Evolutionary conservation across 2,797 vertebrate species (phyloP).

Genomic region (Danio albolineatus): DNA sequence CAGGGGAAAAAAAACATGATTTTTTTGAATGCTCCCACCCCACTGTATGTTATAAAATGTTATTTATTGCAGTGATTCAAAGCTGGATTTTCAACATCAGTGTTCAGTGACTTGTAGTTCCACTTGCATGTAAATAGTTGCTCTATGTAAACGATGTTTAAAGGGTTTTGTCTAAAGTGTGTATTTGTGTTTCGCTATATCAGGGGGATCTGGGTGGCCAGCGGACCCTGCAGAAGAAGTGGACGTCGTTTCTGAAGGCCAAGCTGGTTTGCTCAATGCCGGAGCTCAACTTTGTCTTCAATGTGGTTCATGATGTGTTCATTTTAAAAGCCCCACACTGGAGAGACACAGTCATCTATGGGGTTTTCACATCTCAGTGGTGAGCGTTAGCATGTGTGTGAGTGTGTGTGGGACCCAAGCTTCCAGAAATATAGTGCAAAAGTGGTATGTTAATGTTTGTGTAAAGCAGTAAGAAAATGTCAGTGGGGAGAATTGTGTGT

Average conservation of each 20-base stretch:
- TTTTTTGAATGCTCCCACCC: no score
- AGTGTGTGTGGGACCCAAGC: background rate
- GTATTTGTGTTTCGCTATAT: background rate
- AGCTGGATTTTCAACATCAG: no score
- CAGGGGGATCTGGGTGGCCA: conserved; percentile 94
- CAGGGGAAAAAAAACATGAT: no score
- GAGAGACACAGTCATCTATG: conserved; percentile 90
- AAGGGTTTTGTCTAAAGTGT: no score
- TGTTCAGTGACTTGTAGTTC: background rate
- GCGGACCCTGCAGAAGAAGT: conserved; percentile 95
- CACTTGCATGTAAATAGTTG: background rate
- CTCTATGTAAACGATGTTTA: background rate
- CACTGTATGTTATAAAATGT: no score
- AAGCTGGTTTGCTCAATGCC: conserved; percentile 92
- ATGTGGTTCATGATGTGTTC: conserved; percentile 91
- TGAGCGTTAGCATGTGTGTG: conserved; percentile 71
- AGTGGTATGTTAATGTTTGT: no score
- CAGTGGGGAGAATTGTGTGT: no score
- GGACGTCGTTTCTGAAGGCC: conserved; percentile 97
- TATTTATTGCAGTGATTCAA: no score
- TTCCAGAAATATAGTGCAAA: no score
- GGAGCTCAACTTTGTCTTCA: conserved; percentile 95
- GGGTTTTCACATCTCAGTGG: conserved; percentile 94
- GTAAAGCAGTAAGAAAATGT: no score
- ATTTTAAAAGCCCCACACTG: conserved; percentile 83